These are phyloP conservation scores for Dilophus febrilis DNA, from an alignment of 2,888 invertebrate species.

Conservation along the genomic window DNA sequence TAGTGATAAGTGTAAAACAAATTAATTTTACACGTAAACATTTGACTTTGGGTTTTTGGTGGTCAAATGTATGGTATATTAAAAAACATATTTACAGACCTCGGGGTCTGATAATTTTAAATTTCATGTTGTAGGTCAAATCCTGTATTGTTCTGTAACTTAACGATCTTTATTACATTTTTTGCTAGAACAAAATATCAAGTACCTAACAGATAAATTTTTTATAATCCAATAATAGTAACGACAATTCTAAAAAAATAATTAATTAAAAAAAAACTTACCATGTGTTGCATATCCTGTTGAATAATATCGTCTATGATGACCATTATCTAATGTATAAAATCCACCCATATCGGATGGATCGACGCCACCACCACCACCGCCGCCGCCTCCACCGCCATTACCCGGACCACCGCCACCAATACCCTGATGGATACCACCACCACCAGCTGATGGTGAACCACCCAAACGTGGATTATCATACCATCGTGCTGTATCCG, in stretches of 20 bases:
- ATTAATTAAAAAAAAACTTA: constrained; percentile 17
- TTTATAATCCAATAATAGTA: neutral
- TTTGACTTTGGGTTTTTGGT: too few relatives aligned
- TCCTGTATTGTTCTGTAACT: too few relatives aligned
- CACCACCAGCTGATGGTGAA: constrained; percentile 29
- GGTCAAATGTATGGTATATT: too few relatives aligned
- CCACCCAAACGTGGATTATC: constrained; percentile 30
- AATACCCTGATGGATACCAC: constrained; percentile 22
- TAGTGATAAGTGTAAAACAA: too few relatives aligned
- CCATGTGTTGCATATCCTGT: constrained; percentile 27
- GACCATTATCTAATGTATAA: constrained; percentile 29
- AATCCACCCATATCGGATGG: constrained; percentile 31
- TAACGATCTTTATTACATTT: too few relatives aligned
- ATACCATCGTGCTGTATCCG: constrained; percentile 32
- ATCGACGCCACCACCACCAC: constrained; percentile 21
- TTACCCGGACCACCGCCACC: constrained; percentile 17
- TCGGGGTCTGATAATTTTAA: too few relatives aligned
- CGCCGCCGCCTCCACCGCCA: constrained; percentile 15
- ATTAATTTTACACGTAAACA: too few relatives aligned
- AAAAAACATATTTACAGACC: too few relatives aligned
- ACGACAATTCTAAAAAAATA: neutral
- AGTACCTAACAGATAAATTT: too few relatives aligned
- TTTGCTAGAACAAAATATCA: too few relatives aligned
- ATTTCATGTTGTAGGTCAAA: too few relatives aligned
- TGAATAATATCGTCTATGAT: constrained; percentile 31